Conservation (phyloP, 2,113 vertebrate genomes). For the Paraplagusia blochii region DNA sequence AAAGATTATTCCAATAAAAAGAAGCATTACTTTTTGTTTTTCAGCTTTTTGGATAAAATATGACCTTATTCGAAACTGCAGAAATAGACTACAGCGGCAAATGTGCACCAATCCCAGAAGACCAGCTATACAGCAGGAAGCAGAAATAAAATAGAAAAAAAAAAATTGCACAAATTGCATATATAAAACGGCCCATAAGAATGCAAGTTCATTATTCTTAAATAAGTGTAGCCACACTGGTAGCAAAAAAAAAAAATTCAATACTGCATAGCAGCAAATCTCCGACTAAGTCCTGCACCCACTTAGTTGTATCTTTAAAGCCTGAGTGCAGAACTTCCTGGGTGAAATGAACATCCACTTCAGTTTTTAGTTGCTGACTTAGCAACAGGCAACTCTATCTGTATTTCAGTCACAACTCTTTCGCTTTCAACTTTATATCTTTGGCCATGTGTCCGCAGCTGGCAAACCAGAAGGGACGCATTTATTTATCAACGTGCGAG, state of each 20-base stretch:
- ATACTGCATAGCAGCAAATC: slow-evolving; percentile 45
- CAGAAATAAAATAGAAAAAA: slow-evolving; percentile 17
- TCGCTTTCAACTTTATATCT: too few relatives aligned
- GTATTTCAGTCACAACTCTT: neutral
- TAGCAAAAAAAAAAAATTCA: slow-evolving; percentile 45
- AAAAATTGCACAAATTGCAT: slow-evolving; percentile 14
- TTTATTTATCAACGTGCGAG: neutral
- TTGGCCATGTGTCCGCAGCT: neutral
- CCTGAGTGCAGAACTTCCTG: neutral
- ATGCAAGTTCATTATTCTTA: slow-evolving; percentile 42
- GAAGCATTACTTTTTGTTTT: slow-evolving; percentile 6
- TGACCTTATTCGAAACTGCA: neutral
- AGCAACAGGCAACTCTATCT: neutral
- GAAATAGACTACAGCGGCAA: slow-evolving; percentile 6
- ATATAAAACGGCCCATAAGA: slow-evolving; percentile 9
- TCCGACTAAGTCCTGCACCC: slow-evolving; percentile 47
- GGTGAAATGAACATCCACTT: neutral
- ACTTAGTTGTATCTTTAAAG: slow-evolving; percentile 60
- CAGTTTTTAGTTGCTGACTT: neutral
- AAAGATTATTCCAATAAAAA: slow-evolving; percentile 4
- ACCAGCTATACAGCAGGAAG: slow-evolving; percentile 1
- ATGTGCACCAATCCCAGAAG: slow-evolving; percentile 8
- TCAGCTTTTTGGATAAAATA: neutral
- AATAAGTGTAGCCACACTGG: slow-evolving; percentile 49
- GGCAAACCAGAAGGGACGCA: neutral